Percentiles rank a stretch among this genome's conserved stretches.
phyloP scores from a whole-genome alignment of 2,888 invertebrate species.

The Ornithoptera alexandrae region DNA sequence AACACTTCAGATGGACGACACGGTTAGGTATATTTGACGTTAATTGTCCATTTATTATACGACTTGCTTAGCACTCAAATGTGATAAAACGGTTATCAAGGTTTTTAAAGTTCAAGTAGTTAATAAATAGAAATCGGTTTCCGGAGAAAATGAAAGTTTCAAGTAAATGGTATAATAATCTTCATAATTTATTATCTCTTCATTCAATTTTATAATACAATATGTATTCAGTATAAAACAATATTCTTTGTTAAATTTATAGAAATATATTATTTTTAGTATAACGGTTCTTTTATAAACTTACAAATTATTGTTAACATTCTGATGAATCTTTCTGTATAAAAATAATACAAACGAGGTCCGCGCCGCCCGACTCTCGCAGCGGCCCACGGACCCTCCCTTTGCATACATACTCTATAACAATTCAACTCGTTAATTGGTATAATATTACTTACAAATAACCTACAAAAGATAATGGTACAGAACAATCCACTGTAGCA shows the following conservation, averaged over 20 bases:
- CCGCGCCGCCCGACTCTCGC: constrained; percentile 37
- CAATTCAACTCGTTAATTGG: constrained; percentile 78
- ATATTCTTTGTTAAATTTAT: constrained; percentile 79
- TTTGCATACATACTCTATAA: constrained; percentile 58
- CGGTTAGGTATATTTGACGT: too few relatives aligned
- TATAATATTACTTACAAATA: constrained; percentile 72
- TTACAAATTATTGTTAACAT: constrained; percentile 79
- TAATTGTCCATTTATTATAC: too few relatives aligned
- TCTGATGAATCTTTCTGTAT: constrained; percentile 73
- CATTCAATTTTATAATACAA: constrained; percentile 70
- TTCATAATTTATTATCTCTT: constrained; percentile 77
- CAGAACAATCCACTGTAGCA: constrained; percentile 71
- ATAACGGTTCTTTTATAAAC: constrained; percentile 76
- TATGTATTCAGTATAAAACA: constrained; percentile 79
- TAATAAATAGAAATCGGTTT: constrained; percentile 1
- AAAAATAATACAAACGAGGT: constrained; percentile 76
- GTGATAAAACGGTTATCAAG: too few relatives aligned
- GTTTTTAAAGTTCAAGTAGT: too few relatives aligned
- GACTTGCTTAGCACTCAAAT: too few relatives aligned
- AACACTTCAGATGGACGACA: too few relatives aligned
- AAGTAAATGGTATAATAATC: constrained; percentile 76
- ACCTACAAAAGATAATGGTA: constrained; percentile 76
- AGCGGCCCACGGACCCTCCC: constrained; percentile 31
- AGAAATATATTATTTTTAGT: constrained; percentile 79
- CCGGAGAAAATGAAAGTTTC: constrained; percentile 54